Base-by-base conservation (phyloP, 1,140 invertebrate genomes). In the Chymomyza costata region DNA sequence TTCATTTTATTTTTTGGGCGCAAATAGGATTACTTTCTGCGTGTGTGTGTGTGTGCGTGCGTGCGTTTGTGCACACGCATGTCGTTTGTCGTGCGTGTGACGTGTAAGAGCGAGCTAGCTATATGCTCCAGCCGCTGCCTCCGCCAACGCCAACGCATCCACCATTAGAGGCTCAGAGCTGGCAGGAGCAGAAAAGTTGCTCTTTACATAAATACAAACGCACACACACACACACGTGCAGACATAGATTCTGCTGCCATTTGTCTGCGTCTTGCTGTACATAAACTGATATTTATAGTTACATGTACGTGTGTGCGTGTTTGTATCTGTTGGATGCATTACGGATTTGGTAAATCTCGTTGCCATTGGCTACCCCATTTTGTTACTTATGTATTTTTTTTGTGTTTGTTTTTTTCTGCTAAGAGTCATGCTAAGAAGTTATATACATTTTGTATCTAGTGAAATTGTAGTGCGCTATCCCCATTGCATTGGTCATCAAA, bases 1-100 rank as follows among this genome's bases (percentile, higher is more conserved):
- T 59, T 30, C 28, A 40, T 58, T 62, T 76, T 59, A 52, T 70
- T 63, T 76, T n/a, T 78, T 63, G 53, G 67, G 62, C 57, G 56
- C 59, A 73, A 80, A 78, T 78, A 73, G 73, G 73, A 78, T 78
- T 80, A 78, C 32, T n/a, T 34, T 3, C 32, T 25, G n/a, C 71
- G 47, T 17, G 41, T 43, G 14, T 19, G 17, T 30, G 21, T 35
- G 2, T 41, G n/a, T 55, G 34, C 44, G 7, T 38, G 43, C 41
- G 34, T 58, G n/a, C 32, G 21, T 38, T 10, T 55, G 19, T 51
- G 40, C 45, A 37, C 40, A 62, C 53, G 45, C 47, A 58, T 63
- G 43, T 53, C 38, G 47, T 7, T 63, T 41, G 53, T n/a, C 59
- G 55, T 63, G 41, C 43, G 39, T 47, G 56, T 32, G 43, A 30